phyloP scores from a whole-genome alignment of 2,888 invertebrate species.

The Parnassius orleans region DNA sequence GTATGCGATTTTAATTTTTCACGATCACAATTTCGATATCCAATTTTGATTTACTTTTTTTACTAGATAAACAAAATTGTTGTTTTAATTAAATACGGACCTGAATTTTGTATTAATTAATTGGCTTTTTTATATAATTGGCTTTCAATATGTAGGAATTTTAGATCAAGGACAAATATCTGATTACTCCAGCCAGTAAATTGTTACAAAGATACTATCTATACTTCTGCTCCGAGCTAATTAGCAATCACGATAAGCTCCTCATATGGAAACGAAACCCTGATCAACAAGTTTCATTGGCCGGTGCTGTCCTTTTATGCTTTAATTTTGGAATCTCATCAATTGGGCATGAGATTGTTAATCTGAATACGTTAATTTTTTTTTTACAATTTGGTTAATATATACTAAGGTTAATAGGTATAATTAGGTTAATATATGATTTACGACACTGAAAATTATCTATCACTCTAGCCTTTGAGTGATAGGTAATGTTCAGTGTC shows the following conservation, averaged over 20 bases:
- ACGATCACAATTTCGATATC: too few species aligned
- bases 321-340: constrained; percentile 14
- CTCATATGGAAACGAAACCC: constrained; percentile 20
- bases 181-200: constrained; percentile 6
- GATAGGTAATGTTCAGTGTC: too few species aligned
- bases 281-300: constrained; percentile 16
- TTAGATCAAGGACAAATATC: constrained; percentile 22
- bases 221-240: constrained; percentile 15
- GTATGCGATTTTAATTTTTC: too few species aligned
- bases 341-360: constrained; percentile 1
- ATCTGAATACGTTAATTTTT: too few species aligned
- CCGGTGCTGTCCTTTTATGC: constrained; percentile 9
- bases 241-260: constrained; percentile 24
- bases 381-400: too few species aligned
- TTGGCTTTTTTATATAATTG: constrained; percentile 14
- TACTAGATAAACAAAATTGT: too few species aligned
- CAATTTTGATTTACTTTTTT: too few species aligned
- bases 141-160: constrained; percentile 11
- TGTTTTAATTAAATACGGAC: too few species aligned
- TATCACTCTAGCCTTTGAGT: too few species aligned
- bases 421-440: too few species aligned
- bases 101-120: constrained; percentile 5
- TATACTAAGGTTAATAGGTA: too few species aligned
- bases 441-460: too few species aligned
- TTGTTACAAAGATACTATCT: constrained; percentile 20